Percentiles rank a stretch among this genome's conserved stretches.
These are phyloP conservation scores for Batillaria attramentaria DNA, from an alignment of 1,140 invertebrate genomes.

Conservation along the genomic window DNA sequence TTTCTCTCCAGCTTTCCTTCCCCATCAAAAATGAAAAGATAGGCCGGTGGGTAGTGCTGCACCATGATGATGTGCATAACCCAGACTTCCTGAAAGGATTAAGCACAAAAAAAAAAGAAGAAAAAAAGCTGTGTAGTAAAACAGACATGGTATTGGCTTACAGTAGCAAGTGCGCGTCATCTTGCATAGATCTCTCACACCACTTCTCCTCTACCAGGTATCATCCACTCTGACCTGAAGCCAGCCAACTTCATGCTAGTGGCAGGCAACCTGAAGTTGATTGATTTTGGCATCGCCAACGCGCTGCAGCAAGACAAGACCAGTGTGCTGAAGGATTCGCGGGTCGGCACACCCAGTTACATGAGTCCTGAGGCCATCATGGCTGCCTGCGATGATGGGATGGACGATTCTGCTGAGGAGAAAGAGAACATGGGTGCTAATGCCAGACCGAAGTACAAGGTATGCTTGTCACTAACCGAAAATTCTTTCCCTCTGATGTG, in stretches of 20 bases:
- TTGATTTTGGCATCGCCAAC: constrained; percentile 98
- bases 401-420: constrained; percentile 33
- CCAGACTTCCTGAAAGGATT: no score
- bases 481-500: not conserved
- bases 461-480: no score
- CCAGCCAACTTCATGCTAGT: constrained; percentile 97
- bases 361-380: constrained; percentile 94
- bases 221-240: constrained; percentile 97
- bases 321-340: constrained; percentile 86
- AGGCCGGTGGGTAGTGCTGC: no score
- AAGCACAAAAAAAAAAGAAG: no score
- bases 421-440: constrained; percentile 19
- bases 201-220: constrained; percentile 76
- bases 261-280: constrained; percentile 89
- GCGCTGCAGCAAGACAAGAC: constrained; percentile 90
- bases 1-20: no score
- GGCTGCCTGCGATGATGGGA: constrained; percentile 70
- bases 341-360: constrained; percentile 91
- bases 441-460: constrained; percentile 55
- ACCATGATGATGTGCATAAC: no score
- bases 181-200: no score
- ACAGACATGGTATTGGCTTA: not conserved
- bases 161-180: no score
- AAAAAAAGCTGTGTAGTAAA: not conserved
- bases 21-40: no score